Conservation (phyloP, 2,888 invertebrate genomes). For the Cephus nigrinus region DNA sequence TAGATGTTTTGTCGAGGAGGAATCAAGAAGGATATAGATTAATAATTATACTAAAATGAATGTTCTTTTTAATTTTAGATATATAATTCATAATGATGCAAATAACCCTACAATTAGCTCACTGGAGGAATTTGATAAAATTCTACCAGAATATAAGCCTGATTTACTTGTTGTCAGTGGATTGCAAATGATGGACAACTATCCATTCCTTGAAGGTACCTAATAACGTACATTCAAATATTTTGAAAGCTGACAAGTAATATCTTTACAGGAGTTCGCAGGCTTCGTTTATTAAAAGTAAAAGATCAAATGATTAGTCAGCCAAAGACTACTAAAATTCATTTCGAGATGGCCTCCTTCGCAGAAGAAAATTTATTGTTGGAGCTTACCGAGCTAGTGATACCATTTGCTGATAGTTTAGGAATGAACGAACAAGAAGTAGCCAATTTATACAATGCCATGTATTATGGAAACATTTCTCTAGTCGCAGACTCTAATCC, state of each 20-base stretch:
- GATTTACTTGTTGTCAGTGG: constrained; percentile 84
- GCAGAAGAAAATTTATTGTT: constrained; percentile 77
- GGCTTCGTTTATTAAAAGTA: constrained; percentile 74
- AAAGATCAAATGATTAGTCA: constrained; percentile 73
- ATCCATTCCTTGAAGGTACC: constrained; percentile 74
- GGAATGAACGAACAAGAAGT: constrained; percentile 93
- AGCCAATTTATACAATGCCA: constrained; percentile 78
- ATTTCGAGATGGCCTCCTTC: constrained; percentile 91
- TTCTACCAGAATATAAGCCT: constrained; percentile 74
- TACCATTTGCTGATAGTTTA: constrained; percentile 82
- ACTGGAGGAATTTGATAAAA: constrained; percentile 75
- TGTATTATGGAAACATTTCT: constrained; percentile 78
- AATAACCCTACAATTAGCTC: constrained; percentile 82
- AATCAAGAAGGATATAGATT: background rate
- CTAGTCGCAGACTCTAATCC: constrained; percentile 83
- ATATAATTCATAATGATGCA: constrained; percentile 84
- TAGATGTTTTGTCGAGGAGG: background rate
- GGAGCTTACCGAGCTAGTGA: constrained; percentile 74
- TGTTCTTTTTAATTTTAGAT: constrained; percentile 62
- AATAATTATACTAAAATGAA: background rate
- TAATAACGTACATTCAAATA: background rate
- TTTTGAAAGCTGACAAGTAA: constrained; percentile 2
- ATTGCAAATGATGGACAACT: constrained; percentile 90
- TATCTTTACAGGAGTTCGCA: constrained; percentile 71
- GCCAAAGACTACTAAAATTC: constrained; percentile 73